Percentiles rank a stretch among this genome's conserved stretches.
phyloP scores from a whole-genome alignment of 2,797 vertebrate genomes.

The Lemur catta region DNA sequence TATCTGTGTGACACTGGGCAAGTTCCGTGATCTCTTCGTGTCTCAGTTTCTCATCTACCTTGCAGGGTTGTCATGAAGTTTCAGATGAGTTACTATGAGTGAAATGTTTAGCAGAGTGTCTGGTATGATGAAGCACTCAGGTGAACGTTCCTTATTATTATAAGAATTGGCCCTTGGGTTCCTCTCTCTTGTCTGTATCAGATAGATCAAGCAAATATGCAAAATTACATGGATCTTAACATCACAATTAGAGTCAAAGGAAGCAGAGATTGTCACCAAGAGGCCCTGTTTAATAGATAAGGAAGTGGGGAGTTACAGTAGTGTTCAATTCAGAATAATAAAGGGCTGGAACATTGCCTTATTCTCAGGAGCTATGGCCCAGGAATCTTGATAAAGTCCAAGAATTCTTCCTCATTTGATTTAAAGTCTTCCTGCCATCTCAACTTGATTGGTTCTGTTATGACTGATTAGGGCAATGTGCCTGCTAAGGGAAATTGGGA shows the following conservation, averaged over 20 bases:
- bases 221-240: not conserved
- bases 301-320: not conserved
- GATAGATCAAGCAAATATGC: not conserved
- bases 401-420: slow-evolving; percentile 19
- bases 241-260: slow-evolving; percentile 26
- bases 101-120: not conserved
- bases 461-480: not conserved
- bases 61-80: not conserved
- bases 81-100: not conserved
- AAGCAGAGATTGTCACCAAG: not conserved
- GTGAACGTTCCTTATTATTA: not conserved
- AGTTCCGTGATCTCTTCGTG: not conserved
- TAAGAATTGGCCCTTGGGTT: not conserved
- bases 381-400: slow-evolving; percentile 10
- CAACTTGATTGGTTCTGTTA: not conserved
- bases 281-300: not conserved
- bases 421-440: not conserved
- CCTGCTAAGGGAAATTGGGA: not conserved
- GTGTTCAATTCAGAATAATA: slow-evolving; percentile 19
- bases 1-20: not conserved
- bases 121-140: not conserved
- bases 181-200: not conserved
- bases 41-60: not conserved
- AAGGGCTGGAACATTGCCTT: not conserved
- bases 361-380: not conserved